Conservation (phyloP, 2,888 invertebrate genomes). For the Aporophyla nigra region DNA sequence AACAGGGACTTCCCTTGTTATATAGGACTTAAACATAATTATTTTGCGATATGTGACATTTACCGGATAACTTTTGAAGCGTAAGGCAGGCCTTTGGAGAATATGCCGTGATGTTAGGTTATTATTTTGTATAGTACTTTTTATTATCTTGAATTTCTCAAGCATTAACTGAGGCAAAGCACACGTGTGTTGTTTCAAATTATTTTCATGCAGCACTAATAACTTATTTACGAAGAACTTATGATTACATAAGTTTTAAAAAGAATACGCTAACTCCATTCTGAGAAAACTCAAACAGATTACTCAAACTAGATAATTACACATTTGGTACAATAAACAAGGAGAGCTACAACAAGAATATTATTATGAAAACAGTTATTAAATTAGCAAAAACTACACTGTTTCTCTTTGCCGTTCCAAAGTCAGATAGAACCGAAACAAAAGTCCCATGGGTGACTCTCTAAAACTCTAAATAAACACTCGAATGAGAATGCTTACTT, state of each 20-base stretch:
- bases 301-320: neutral
- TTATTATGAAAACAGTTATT: neutral
- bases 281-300: neutral
- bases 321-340: neutral
- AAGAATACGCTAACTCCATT: neutral
- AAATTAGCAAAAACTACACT: constrained; percentile 10
- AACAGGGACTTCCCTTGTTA: no score
- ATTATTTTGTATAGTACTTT: no score
- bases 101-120: neutral
- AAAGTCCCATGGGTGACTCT: constrained; percentile 3
- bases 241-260: constrained; percentile 11
- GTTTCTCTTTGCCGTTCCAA: neutral
- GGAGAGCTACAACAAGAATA: neutral
- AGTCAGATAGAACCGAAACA: neutral
- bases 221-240: neutral
- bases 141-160: no score
- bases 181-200: neutral
- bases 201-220: neutral
- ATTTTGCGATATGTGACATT: no score
- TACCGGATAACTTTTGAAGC: no score
- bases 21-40: no score
- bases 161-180: no score
- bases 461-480: neutral
- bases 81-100: neutral
- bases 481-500: neutral